Conservation (phyloP, 2,888 invertebrate genomes). For the Germaria angustata region DNA sequence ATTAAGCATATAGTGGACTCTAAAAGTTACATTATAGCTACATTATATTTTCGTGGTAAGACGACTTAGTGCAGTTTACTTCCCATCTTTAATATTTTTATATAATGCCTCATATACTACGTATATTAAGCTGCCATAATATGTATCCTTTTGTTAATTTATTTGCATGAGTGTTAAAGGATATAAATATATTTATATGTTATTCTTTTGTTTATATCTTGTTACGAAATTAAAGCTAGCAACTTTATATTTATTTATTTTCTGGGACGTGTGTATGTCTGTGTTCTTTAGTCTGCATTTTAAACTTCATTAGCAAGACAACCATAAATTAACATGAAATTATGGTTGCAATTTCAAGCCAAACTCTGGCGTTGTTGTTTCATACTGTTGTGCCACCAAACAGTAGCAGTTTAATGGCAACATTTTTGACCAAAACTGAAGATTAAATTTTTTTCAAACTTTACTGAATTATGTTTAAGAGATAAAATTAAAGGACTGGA, state of each 20-base stretch:
- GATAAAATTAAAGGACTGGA: not conserved
- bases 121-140: not conserved
- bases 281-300: not conserved
- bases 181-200: not conserved
- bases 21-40: too few relatives aligned
- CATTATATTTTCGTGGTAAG: too few relatives aligned
- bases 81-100: not conserved
- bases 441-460: not conserved
- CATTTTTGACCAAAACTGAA: slow-evolving; percentile 8
- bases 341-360: slow-evolving; percentile 41
- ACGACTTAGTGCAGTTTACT: too few relatives aligned
- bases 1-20: too few relatives aligned
- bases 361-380: not conserved
- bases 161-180: not conserved
- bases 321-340: slow-evolving; percentile 63
- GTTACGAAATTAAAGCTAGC: slow-evolving; percentile 1
- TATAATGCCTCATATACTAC: not conserved
- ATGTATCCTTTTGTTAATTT: not conserved
- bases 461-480: slow-evolving; percentile 27
- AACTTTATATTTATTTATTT: not conserved
- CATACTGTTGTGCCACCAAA: not conserved
- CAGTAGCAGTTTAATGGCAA: not conserved
- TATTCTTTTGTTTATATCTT: not conserved
- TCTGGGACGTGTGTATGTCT: not conserved
- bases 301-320: slow-evolving; percentile 57